Base-by-base conservation (phyloP, 2,888 invertebrate genomes). In the Erannis defoliaria region DNA sequence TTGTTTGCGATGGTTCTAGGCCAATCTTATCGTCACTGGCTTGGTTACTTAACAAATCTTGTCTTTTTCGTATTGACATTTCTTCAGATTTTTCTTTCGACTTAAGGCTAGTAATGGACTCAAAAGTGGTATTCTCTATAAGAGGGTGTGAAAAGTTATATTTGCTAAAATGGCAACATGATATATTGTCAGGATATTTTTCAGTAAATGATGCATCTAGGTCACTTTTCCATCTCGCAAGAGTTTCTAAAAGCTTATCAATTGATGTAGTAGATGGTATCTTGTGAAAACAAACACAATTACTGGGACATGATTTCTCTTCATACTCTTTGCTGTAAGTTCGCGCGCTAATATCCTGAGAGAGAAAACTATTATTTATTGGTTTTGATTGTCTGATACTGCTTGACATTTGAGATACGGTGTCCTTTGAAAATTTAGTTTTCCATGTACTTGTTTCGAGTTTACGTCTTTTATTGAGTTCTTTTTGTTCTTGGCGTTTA, bases 191-290 rank as follows among this genome's bases (percentile, higher is more conserved):
- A 0, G 23, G n/a, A 5, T 19, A 2, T 37, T 42, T 55, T 18
- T 35, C 29, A 23, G 26, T 40, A 60, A 35, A 50, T 18, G 50
- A 62, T 23, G 57, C 21, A 5, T 69, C 68, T 51, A 80, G 66
- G 57, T 82, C 77, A 68, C 57, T 68, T 67, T 84, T 84, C 82
- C 80, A 82, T 63, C 82, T 79, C 1, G 70, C 60, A 64, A 90
- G 80, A 12, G 74, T 82, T 54, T 82, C 75, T 46, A 92, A 74
- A 53, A 91, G 75, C 61, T 81, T 80, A 66, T 91, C 84, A 62
- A 92, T 80, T 3, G 92, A 92, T 37, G 82, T 81, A 57, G 78
- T 86, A 45, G 92, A 92, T 33, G 91, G 91, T 5, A 75, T 60
- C 76, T 85, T 89, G 71, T 86, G 78, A 64, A 91, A 88, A 78